Conservation (phyloP, 2,113 vertebrate genomes). For the Callipepla squamata region DNA sequence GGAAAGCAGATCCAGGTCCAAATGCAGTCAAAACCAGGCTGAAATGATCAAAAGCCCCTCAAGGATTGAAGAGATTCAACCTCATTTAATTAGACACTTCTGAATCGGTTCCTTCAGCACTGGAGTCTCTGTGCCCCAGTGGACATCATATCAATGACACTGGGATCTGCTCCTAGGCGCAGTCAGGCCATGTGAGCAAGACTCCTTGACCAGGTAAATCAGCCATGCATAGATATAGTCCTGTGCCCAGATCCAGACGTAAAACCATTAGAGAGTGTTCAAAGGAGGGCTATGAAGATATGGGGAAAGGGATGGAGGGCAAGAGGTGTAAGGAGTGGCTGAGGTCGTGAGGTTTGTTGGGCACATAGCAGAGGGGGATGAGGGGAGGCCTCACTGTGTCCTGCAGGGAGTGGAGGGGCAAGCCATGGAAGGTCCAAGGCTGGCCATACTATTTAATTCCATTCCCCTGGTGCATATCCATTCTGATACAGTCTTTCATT, state of each 20-base stretch:
- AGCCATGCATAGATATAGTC: neutral
- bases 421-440: neutral
- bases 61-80: neutral
- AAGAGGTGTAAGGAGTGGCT: too few species aligned
- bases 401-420: neutral
- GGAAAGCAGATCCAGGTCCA: neutral
- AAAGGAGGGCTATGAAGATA: neutral
- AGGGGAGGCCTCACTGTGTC: too few species aligned
- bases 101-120: neutral
- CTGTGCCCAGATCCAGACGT: neutral
- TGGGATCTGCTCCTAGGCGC: neutral
- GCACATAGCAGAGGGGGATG: too few species aligned
- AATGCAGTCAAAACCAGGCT: neutral
- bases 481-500: slow-evolving; percentile 4
- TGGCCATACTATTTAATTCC: neutral
- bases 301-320: too few species aligned
- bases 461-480: neutral
- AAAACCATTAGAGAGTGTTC: neutral
- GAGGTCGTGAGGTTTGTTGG: too few species aligned
- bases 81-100: neutral
- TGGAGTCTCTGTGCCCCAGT: neutral
- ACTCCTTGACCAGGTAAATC: neutral
- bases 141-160: rapidly evolving
- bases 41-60: neutral
- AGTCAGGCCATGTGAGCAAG: neutral